Conservation (phyloP, 2,113 vertebrate genomes). For the Orycteropus afer region DNA sequence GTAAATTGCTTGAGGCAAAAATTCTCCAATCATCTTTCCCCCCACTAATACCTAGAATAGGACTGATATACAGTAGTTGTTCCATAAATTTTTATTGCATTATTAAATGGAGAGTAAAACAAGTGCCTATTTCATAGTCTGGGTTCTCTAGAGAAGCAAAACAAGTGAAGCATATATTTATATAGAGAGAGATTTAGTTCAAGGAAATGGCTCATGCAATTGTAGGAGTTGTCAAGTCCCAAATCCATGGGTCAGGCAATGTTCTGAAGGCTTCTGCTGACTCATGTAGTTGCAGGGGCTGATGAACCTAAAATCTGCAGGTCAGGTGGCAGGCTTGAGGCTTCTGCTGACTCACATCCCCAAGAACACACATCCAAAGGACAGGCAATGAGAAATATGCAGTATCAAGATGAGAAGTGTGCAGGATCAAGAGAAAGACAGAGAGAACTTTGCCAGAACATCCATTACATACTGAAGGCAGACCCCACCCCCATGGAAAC, state of each 20-base stretch:
- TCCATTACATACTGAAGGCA: not conserved
- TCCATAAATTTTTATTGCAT: not conserved
- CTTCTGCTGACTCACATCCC: not conserved
- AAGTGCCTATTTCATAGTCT: too few species aligned
- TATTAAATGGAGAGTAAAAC: not conserved
- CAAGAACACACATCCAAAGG: not conserved
- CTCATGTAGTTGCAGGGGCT: not conserved
- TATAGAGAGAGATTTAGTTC: too few species aligned
- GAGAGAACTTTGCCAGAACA: not conserved
- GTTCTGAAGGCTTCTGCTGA: not conserved
- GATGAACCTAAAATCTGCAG: not conserved
- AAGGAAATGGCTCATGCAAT: too few species aligned
- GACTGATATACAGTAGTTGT: not conserved
- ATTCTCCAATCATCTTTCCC: not conserved
- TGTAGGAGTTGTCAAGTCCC: not conserved
- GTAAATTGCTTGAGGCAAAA: not conserved
- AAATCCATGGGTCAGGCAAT: not conserved
- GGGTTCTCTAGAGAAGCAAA: too few species aligned
- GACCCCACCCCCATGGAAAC: not conserved
- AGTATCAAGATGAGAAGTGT: not conserved
- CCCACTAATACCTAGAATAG: not conserved
- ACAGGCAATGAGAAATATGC: not conserved
- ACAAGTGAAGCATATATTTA: too few species aligned
- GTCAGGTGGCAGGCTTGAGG: not conserved
- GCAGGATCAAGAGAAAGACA: not conserved